Percentiles rank a stretch among this genome's conserved stretches.
phyloP scores from a whole-genome alignment of 2,797 vertebrate genomes.

The Apogon talboti region DNA sequence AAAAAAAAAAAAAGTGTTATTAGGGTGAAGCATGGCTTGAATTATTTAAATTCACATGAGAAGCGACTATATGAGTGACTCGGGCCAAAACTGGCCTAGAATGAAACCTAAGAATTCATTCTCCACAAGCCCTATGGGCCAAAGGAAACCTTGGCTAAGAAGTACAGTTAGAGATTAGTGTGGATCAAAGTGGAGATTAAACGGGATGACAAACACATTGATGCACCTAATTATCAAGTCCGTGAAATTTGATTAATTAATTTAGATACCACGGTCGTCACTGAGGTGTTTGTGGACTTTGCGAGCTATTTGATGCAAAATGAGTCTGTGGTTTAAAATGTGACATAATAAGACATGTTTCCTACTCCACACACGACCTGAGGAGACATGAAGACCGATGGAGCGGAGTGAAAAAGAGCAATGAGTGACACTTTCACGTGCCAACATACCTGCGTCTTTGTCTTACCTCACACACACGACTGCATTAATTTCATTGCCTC shows the following conservation, averaged over 20 bases:
- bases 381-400: conserved; percentile 39
- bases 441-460: conserved; percentile 24
- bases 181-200: conserved; percentile 82
- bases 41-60: conserved; percentile 56
- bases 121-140: conserved; percentile 53
- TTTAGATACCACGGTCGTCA: conserved; percentile 48
- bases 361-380: conserved; percentile 27
- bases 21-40: conserved; percentile 43
- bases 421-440: conserved; percentile 25
- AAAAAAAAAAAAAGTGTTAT: conserved; percentile 23
- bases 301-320: conserved; percentile 1
- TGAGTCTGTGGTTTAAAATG: conserved; percentile 27
- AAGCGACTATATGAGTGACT: conserved; percentile 30
- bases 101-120: conserved; percentile 55
- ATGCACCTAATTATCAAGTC: conserved; percentile 72
- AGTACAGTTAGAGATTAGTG: conserved; percentile 73
- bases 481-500: conserved; percentile 56
- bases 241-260: conserved; percentile 66
- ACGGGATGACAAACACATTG: conserved; percentile 66
- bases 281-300: conserved; percentile 35
- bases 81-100: conserved; percentile 35
- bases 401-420: conserved; percentile 28
- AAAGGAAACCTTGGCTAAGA: conserved; percentile 62
- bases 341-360: too few relatives aligned
- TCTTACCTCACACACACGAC: conserved; percentile 47